A percentile compares a stretch with the other conserved stretches of the same genome.
Conservation (phyloP, 2,888 invertebrate genomes). For the Eilema depressum region DNA sequence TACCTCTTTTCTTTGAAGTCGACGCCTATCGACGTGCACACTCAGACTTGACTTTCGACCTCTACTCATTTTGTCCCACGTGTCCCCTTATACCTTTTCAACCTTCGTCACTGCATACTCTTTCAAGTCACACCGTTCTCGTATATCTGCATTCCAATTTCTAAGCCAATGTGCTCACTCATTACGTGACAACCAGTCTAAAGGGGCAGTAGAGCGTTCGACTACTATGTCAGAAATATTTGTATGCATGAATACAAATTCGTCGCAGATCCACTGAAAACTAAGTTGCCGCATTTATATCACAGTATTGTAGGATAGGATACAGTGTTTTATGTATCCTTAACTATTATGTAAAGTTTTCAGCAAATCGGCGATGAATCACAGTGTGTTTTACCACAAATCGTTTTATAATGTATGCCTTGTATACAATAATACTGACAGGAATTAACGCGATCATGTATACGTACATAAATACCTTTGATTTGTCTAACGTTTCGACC, state of each 20-base stretch:
- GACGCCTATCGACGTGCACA: not conserved
- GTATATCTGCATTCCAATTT: not conserved
- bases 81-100: not conserved
- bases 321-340: too few species aligned
- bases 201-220: not conserved
- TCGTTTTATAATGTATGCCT: not conserved
- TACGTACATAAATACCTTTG: too few species aligned
- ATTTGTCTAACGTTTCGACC: too few species aligned
- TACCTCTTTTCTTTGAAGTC: not conserved
- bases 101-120: not conserved
- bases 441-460: too few species aligned
- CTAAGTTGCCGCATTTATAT: too few species aligned
- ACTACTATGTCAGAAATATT: not conserved
- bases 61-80: not conserved
- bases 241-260: not conserved
- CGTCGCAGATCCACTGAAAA: too few species aligned
- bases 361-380: not conserved
- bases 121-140: not conserved
- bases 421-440: too few species aligned
- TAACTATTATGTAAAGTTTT: not conserved
- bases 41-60: not conserved
- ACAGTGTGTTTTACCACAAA: not conserved
- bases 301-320: too few species aligned
- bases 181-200: not conserved
- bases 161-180: not conserved